Conservation (phyloP, 2,113 vertebrate species). For the Procavia capensis region DNA sequence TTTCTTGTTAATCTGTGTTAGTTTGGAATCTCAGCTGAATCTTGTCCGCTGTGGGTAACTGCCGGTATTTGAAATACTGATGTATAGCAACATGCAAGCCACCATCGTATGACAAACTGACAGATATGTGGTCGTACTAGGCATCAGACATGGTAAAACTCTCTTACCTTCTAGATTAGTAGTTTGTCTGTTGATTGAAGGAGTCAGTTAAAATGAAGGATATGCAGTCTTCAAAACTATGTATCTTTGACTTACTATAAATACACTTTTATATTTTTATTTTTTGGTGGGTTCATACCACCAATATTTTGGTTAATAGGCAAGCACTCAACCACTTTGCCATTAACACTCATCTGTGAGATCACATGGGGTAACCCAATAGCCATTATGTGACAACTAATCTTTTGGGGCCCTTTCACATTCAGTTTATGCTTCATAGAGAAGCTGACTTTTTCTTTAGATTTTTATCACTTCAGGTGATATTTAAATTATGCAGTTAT, state of each 20-base stretch:
- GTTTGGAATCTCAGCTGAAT: too few relatives aligned
- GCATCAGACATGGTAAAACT: not conserved
- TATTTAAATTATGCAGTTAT: not conserved
- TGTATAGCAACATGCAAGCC: too few relatives aligned
- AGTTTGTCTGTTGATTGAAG: not conserved
- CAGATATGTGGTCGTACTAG: too few relatives aligned
- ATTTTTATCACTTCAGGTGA: not conserved
- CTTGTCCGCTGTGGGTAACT: too few relatives aligned
- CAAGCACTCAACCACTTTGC: too few relatives aligned
- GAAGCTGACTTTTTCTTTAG: not conserved
- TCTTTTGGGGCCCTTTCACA: not conserved
- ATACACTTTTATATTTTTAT: not conserved
- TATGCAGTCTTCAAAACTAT: not conserved
- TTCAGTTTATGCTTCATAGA: not conserved
- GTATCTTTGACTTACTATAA: not conserved
- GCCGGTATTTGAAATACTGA: too few relatives aligned
- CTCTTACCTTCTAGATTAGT: not conserved
- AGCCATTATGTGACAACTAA: not conserved
- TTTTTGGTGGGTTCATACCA: not conserved
- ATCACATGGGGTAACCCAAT: not conserved
- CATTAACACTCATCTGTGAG: too few relatives aligned
- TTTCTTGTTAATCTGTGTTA: too few relatives aligned
- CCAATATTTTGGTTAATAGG: too few relatives aligned
- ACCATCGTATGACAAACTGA: too few relatives aligned
- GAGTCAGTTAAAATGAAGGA: not conserved